Evolutionary conservation across 1,140 invertebrate genomes (phyloP), one percentile per base, ranked within the genome.

Genomic region (Danaus plexippus): DNA sequence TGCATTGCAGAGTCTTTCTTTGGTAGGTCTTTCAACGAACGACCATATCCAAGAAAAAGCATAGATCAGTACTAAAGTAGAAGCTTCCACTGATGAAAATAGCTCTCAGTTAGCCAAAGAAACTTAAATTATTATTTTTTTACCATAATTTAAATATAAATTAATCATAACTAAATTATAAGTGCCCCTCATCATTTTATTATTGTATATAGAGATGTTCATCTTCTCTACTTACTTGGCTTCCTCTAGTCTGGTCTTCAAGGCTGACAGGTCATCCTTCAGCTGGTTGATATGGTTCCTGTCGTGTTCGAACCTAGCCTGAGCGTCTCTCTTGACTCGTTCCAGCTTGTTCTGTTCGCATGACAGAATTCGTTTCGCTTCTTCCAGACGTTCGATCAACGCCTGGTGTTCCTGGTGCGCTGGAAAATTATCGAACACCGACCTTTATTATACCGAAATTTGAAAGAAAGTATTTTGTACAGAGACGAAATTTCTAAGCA

Each of bases 321-420:
- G 89, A 1, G 91, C 88, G 59, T 95, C 94, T 11, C 94, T 79
- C 22, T 91, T 88, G 13, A 90, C 67, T 41, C 93, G 87, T 66
- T 95, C 94, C 40, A 93, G 65, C n/a, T 88, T 88, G 61, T 89
- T 90, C 64, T 91, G 89, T 64, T 94, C 93, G 52, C 89, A 89
- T 71, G 94, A 93, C 2, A 95, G 80, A 61, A 93, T 92, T 41
- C 92, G 87, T 53, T 90, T 89, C 1, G 90, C 84, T 22, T 89
- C 87, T 66, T 95, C 93, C 1, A 95, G 80, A 51, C 93, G 92
- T 67, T 95, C 94, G 48, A 91, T 83, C 2, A 96, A 71, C 0
- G 94, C 93, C 88, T 96, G 94, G 69, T 95, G 94, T 78, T 96
- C 94, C 70, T 95, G 94, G 70, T 95, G 94, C 55, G 94, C 94